Evolutionary conservation across 2,113 vertebrate genomes (phyloP), one percentile per base, ranked within the genome.

Genomic region (Rattus rattus): DNA sequence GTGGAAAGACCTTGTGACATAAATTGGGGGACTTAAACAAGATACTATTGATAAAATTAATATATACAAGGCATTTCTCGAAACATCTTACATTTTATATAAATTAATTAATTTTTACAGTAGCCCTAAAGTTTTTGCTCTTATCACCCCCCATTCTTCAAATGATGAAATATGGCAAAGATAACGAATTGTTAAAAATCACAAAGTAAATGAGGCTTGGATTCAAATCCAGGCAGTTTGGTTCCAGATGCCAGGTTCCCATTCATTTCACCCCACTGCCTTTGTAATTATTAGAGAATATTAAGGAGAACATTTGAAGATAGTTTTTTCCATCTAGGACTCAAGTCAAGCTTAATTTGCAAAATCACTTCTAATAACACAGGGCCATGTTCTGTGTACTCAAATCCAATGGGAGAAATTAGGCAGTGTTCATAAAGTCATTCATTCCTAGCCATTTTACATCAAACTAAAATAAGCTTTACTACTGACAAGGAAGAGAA

Each of bases 291-390:
- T 83, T 90, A 92, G 26, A 85, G 70, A 91, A 39, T 56, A 94
- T 69, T 94, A 59, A 17, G 36, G 43, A 75, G 24, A 96, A 49
- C 7, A 89, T 95, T 95, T 72, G 67, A 22, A 96, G 90, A 77
- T 91, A 63, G 90, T 76, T 95, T 33, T n/a, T 86, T 63, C 26
- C 30, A 86, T 43, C n/a, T 76, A 93, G 26, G 80, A 94, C 89
- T 96, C 33, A 90, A 94, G 81, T 80, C 43, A 80, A 94, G 52
- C 88, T 56, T 91, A 91, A 94, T 90, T 95, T 97, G 39, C 39
- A 94, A 56, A 17, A 75, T 86, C 65, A 88, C 20, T 89, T 93
- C 24, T 83, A 92, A 86, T 69, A 77, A 85, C 36, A 81, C 94
- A 75, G 69, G 13, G 24, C 90, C 88, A 36, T 72, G 12, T 97